Conservation (phyloP, 2,888 invertebrate genomes). For the Thecophora atra region DNA sequence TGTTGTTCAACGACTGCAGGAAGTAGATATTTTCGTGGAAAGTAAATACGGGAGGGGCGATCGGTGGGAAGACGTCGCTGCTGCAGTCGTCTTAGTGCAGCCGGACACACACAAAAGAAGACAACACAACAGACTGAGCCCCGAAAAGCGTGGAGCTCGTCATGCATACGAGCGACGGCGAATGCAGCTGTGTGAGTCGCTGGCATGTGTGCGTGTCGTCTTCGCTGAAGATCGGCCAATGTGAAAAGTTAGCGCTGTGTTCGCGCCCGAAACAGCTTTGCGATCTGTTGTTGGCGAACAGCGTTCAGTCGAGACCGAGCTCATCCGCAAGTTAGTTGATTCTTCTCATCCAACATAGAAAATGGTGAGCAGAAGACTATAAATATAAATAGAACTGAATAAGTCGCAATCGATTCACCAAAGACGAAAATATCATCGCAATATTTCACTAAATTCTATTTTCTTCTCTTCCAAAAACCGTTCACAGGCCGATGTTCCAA, state of each 20-base stretch:
- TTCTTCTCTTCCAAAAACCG: constrained; percentile 61
- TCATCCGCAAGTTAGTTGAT: constrained; percentile 68
- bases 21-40: constrained; percentile 26
- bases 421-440: constrained; percentile 10
- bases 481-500: constrained; percentile 81
- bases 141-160: neutral
- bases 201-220: constrained; percentile 39
- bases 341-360: constrained; percentile 67
- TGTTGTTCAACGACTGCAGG: neutral
- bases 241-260: constrained; percentile 42
- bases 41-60: neutral
- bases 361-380: too few relatives aligned
- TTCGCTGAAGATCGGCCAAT: constrained; percentile 41
- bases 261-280: constrained; percentile 65
- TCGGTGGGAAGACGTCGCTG: neutral
- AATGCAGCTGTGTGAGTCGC: neutral
- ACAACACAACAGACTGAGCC: neutral
- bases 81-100: neutral
- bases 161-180: neutral
- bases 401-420: neutral
- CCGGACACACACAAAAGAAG: neutral
- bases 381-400: constrained; percentile 36
- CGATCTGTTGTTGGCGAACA: constrained; percentile 61
- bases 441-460: constrained; percentile 43
- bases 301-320: constrained; percentile 67